phyloP scores from a whole-genome alignment of 2,888 invertebrate genomes.

The Drosophila meridionalis region DNA sequence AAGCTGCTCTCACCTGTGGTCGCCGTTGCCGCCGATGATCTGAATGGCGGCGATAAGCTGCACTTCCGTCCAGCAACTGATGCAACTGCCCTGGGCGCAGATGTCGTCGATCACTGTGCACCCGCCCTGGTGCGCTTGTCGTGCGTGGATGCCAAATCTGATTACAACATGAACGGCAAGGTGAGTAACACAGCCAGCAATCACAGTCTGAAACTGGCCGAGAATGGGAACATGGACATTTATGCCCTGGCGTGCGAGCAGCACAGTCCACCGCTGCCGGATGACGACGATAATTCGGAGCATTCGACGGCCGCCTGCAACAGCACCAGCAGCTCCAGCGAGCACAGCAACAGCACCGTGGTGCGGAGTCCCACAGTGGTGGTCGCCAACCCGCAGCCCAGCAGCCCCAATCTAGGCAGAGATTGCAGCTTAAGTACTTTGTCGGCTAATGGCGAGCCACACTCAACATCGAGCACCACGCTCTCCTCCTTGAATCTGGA shows the following conservation, averaged over 20 bases:
- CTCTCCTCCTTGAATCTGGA: slow-evolving; percentile 48
- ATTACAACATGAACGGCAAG: slow-evolving; percentile 82
- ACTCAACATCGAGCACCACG: slow-evolving; percentile 16
- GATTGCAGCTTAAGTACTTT: slow-evolving; percentile 9
- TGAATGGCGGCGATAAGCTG: slow-evolving; percentile 54
- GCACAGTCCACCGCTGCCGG: slow-evolving; percentile 28
- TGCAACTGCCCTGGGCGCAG: slow-evolving; percentile 47
- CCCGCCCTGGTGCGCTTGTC: slow-evolving; percentile 65
- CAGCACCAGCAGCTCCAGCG: slow-evolving; percentile 83
- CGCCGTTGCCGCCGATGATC: slow-evolving; percentile 71
- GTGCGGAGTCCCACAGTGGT: slow-evolving; percentile 78
- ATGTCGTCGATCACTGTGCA: slow-evolving; percentile 75
- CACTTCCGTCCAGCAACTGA: slow-evolving; percentile 64
- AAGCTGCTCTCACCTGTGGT: slow-evolving; percentile 83
- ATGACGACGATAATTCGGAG: slow-evolving; percentile 83
- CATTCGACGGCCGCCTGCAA: slow-evolving; percentile 81
- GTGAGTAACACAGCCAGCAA: neutral
- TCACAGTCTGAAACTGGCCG: slow-evolving; percentile 29
- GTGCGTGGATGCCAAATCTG: slow-evolving; percentile 46
- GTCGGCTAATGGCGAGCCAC: slow-evolving; percentile 9
- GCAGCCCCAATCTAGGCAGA: slow-evolving; percentile 61
- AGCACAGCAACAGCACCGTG: slow-evolving; percentile 83
- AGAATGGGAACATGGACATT: slow-evolving; percentile 76
- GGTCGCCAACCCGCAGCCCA: slow-evolving; percentile 23
- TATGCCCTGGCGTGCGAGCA: slow-evolving; percentile 31